Base-by-base conservation (phyloP, 2,888 invertebrate genomes). In the Brachylomia viminalis region DNA sequence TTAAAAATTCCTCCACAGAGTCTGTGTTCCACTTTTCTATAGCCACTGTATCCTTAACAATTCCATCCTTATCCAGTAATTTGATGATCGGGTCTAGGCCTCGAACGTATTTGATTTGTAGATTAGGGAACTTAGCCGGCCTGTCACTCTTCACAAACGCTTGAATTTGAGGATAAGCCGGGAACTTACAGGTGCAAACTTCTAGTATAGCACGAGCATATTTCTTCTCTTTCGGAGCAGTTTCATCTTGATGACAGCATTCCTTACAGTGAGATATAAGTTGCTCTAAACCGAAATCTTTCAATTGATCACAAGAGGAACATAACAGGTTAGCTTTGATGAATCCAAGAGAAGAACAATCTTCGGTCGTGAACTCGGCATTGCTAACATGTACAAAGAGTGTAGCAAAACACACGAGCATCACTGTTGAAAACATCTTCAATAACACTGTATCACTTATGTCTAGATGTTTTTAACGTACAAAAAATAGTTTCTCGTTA, bases 21-120 rank as follows among this genome's bases (percentile, higher is more conserved):
- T 99, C 99, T 0, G 99, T 99, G 94, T 99, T 99, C 99, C 99
- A 99, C 92, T 99, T 99, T 89, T 99, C 99, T 91, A 99, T 99
- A 71, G 99, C 99, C 47, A 99, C 97, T 38, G 98, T 98, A 92
- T 99, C 99, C 92, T 98, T 97, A 1, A 99, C 97, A 91, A 98
- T 98, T 52, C 98, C 98, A 89, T 98, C 98, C 80, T 98, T 98
- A 92, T 99, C 98, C 87, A 98, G 97, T 69, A 99, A 96, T 92
- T 99, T 98, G 65, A 99, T 99, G 82, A 99, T 98, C 0, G 99
- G 99, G 95, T 99, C 99, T 74, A 99, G 97, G 10, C 99, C 99
- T 80, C 99, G 97, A 0, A 99, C 98, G 92, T 99, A 99, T 91
- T 98, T 98, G 66, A 99, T 98, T 93, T 98, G 98, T 75, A 99